Evolutionary conservation across 1,140 invertebrate species (phyloP), one percentile per base, ranked within the genome.

Genomic region (Alviniconcha marisindica): DNA sequence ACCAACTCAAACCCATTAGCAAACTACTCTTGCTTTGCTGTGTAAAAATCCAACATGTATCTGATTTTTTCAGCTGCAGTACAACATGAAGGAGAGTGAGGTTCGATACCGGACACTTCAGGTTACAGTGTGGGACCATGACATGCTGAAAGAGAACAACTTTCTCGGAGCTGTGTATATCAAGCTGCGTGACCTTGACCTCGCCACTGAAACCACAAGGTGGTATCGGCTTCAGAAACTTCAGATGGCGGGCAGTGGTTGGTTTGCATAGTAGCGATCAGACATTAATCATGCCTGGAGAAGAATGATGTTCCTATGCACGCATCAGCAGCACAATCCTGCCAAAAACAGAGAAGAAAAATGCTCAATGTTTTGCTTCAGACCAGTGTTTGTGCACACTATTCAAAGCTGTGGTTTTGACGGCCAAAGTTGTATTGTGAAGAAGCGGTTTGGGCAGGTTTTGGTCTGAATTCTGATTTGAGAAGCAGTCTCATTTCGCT

Each of bases 61-160:
- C n/a, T 48, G 31, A 24, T 79, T 54, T 78, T 93, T 94, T 5
- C 90, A 97, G 97, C 93, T 98, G 89, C 96, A 97, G 89, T 99
- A 98, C 90, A 94, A 97, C 86, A 95, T 98, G 94, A 95, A 97
- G 1, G 89, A 98, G 63, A 96, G 98, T 77, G 95, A 96, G 48
- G 95, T 99, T 2, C 95, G 95, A 87, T 94, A 94, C 78, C 94
- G 96, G 77, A 95, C 94, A 7, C 93, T 99, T 24, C 97, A 98
- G 94, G 97, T 98, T 0, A 98, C 97, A 0, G 96, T 99, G 24
- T 99, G 98, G 98, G 97, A 97, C 91, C 96, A 98, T 91, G 98
- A 98, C 92, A 95, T 97, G 21, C 93, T 99, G n/a, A 97, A 98
- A 91, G 98, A 98, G 93, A 99, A 99, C 93, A 96, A 97, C 93